Base-by-base conservation (phyloP, 2,113 vertebrate species). In the Neopipo cinnamomea region DNA sequence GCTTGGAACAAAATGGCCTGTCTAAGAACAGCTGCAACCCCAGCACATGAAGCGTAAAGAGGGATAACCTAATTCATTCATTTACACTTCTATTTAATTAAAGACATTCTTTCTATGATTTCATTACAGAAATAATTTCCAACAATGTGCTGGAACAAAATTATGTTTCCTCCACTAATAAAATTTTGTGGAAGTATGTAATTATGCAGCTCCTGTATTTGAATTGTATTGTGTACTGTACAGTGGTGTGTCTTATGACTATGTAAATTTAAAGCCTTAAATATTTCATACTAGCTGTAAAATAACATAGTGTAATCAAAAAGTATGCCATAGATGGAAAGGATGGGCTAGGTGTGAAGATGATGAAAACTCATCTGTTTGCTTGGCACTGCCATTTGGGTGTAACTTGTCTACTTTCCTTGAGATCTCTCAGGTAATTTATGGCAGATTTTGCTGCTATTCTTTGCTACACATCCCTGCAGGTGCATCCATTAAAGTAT, bases 261-360 rank as follows among this genome's bases (percentile, higher is more conserved):
- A 84, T 68, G 76, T 75, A 93, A 94, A 97, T 96, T 65, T 82
- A 92, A 81, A 94, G 44, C 42, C 41, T 58, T 91, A 91, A 97
- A 92, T 95, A 94, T 89, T 93, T 95, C 94, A 93, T 68, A 42
- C 56, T 61, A 93, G 83, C 53, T 94, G 61, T 92, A 94, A 93
- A 92, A 87, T 92, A 92, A 65, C 76, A 49, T 10, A 66, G 30
- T 58, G 91, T 84, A 96, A 94, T 92, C 91, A 94, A 91, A 96
- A 94, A 92, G 37, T 39, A 70, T 42, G 73, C 75, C 82, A 39
- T 44, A 76, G 70, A 73, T 77, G 44, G 84, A 88, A 82, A 92
- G 35, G 82, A 88, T n/a, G 68, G 59, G 44, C 39, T 67, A 87
- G 75, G 68, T 31, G 47, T 55, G 81, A 95, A 76, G 70, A 62